Base-by-base conservation (phyloP, 2,113 vertebrate genomes). In the Sceloporus undulatus region DNA sequence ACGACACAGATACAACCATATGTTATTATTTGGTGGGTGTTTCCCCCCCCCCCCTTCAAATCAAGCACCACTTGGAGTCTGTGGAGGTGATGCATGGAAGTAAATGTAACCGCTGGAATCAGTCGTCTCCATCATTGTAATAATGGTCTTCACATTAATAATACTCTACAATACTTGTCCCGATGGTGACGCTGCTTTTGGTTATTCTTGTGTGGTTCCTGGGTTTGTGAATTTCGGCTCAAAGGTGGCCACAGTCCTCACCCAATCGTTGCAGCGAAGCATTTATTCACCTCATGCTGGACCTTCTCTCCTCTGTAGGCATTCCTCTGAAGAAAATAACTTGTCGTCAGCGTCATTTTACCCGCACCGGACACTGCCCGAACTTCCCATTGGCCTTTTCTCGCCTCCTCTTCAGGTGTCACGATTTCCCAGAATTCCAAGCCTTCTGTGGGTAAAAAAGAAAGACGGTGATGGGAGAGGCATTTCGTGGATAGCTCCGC, bases 301-400 rank as follows among this genome's bases (percentile, higher is more conserved):
- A 65, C 25, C 42, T 82, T 42, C 8, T 68, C 25, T 34, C 34
- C 34, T 34, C 34, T 34, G 9, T 70, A 48, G 68, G 27, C 29
- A 70, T 82, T 82, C 81, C 40, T 82, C 65, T 68, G 62, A 9
- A 82, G 65, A 7, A 82, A 82, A 25, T 82, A 62, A 38, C 38
- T 40, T 13, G 10, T 27, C 2, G 29, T 34, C 11, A 82, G 13
- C 27, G 10, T 82, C 2, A 13, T 13, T 2, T 2, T 48, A 7
- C 48, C 65, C 4, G 8, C 7, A 10, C 29, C 38, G 1, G 42
- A 5, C 1, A 82, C 3, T 2, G 29, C 81, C 42, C 68, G 27
- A 68, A 70, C 4, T 82, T 42, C 68, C 81, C 81, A 82, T 38
- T 82, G 62, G 3, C 62, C 81, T 0, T 68, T 7, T 5, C 7